These are phyloP conservation scores for Pygoscelis adeliae DNA, from an alignment of 2,113 vertebrate species.

Conservation along the genomic window DNA sequence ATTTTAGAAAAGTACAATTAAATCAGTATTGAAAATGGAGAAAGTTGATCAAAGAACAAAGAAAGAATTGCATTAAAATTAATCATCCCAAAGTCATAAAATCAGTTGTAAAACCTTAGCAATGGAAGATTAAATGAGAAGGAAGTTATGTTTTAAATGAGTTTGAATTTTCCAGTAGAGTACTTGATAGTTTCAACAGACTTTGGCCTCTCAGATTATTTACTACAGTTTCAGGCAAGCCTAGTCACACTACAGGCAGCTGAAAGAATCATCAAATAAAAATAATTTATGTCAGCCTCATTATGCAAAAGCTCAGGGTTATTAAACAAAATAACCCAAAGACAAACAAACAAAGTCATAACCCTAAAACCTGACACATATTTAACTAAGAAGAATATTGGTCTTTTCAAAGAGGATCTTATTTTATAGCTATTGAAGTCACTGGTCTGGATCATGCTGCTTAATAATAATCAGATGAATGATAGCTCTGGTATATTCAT, in stretches of 20 bases:
- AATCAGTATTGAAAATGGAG: constrained; percentile 41
- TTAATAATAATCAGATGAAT: background rate
- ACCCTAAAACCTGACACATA: background rate
- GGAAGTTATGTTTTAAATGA: constrained; percentile 59
- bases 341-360: constrained; percentile 3
- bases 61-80: constrained; percentile 61
- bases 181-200: background rate
- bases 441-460: background rate
- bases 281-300: background rate
- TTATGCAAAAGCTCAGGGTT: background rate
- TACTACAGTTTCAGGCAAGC: background rate
- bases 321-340: background rate
- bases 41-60: constrained; percentile 62
- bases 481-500: background rate
- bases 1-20: constrained; percentile 32
- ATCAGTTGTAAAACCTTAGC: constrained; percentile 49
- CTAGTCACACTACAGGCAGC: background rate
- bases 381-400: background rate
- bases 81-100: constrained; percentile 49
- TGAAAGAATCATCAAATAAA: constrained; percentile 12
- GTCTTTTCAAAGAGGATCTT: background rate
- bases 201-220: constrained; percentile 6
- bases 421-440: background rate
- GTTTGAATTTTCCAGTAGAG: constrained; percentile 59
- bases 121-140: constrained; percentile 61